A percentile compares a stretch with the other conserved stretches of the same genome.
Evolutionary conservation across 2,113 vertebrate genomes (phyloP).

Genomic region (Psilopsiagon aurifrons): DNA sequence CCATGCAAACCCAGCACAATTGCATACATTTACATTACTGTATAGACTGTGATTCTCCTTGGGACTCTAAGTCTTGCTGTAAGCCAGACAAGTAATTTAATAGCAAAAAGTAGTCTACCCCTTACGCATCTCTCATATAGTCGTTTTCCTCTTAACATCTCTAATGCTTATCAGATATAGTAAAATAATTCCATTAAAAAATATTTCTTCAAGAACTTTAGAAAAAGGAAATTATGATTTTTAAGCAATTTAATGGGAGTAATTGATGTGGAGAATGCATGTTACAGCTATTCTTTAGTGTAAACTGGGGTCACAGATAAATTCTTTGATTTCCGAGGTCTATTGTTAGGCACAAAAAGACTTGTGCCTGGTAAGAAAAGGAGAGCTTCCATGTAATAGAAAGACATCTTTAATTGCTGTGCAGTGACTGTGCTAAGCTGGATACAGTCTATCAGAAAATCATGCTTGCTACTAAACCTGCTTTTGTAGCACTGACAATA

Average conservation of each 20-base stretch:
- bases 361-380: neutral
- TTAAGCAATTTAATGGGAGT: neutral
- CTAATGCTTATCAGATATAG: neutral
- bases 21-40: neutral
- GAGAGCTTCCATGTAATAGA: neutral
- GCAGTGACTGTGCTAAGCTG: neutral
- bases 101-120: neutral
- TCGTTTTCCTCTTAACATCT: neutral
- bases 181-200: neutral
- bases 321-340: neutral
- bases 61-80: neutral
- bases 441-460: neutral
- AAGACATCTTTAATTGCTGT: neutral
- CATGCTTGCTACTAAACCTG: neutral
- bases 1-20: neutral
- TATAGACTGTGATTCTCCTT: neutral
- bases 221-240: neutral
- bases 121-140: neutral
- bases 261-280: neutral
- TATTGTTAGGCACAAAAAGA: neutral
- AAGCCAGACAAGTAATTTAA: neutral
- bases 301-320: neutral
- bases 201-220: neutral
- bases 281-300: neutral
- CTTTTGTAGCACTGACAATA: neutral